Evolutionary conservation across 2,888 invertebrate species (phyloP).

Genomic region (Ditylenchus weischeri): DNA sequence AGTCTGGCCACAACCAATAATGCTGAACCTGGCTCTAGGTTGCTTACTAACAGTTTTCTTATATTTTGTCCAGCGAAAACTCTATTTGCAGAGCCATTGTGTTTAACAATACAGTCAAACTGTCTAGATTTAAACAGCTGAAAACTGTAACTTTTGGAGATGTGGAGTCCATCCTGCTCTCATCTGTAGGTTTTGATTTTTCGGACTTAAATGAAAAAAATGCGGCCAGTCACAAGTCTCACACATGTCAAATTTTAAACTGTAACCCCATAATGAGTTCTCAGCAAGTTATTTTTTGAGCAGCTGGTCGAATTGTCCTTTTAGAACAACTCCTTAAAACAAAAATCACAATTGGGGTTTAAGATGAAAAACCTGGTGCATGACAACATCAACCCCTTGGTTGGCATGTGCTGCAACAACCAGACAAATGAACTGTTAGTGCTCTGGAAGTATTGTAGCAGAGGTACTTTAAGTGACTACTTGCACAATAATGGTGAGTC

Average conservation of each 20-base stretch:
- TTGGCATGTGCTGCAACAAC: conserved; percentile 29
- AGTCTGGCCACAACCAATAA: background rate
- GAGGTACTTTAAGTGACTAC: conserved; percentile 28
- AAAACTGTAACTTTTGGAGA: conserved; percentile 29
- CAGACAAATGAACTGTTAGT: conserved; percentile 26
- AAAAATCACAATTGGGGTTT: background rate
- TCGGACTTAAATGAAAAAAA: background rate
- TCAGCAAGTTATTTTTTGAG: too few relatives aligned
- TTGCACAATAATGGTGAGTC: conserved; percentile 19
- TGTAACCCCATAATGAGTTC: background rate
- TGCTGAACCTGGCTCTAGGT: too few relatives aligned
- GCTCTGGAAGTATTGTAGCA: conserved; percentile 29
- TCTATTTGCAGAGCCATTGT: conserved; percentile 17
- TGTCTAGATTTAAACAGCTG: conserved; percentile 31
- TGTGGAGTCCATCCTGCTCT: conserved; percentile 19
- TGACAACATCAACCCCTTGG: conserved; percentile 30
- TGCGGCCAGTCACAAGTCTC: too few relatives aligned
- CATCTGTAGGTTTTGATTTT: background rate
- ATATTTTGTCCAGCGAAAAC: background rate
- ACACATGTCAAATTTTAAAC: background rate
- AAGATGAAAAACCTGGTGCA: conserved; percentile 27
- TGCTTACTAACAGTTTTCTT: too few relatives aligned
- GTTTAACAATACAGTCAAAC: conserved; percentile 25
- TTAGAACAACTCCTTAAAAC: too few relatives aligned
- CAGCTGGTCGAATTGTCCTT: too few relatives aligned